Conservation (phyloP, 30 jellyfish, hydroid and myxozoan species). For the Pseudorhiza aurosa region DNA sequence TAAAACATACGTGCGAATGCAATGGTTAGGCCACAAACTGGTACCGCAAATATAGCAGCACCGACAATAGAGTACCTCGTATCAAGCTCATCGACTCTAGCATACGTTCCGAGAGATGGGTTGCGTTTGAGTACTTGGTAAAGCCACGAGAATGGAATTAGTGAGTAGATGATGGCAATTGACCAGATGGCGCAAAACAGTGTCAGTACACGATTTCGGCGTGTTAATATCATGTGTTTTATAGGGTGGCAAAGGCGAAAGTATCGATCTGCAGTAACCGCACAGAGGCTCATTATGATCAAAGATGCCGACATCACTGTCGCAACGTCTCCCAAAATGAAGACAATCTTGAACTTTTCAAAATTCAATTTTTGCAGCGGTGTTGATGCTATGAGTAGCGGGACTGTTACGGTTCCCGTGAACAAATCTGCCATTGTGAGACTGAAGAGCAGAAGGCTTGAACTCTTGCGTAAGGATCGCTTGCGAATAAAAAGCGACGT, state of each 20-base stretch:
- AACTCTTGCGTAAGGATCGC: constrained; percentile 42
- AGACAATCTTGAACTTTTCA: constrained; percentile 8
- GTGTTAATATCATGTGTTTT: constrained; percentile 13
- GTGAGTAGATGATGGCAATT: constrained; percentile 24
- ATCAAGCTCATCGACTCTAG: constrained; percentile 12
- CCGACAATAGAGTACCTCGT: constrained; percentile 43
- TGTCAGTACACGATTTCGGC: constrained; percentile 1
- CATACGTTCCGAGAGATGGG: constrained; percentile 6
- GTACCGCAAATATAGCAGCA: constrained; percentile 40
- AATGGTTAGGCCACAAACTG: constrained; percentile 28
- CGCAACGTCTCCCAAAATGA: constrained; percentile 53
- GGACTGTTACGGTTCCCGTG: constrained; percentile 72
- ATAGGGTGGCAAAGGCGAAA: constrained; percentile 57
- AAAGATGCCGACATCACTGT: constrained; percentile 54
- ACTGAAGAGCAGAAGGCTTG: constrained; percentile 52
- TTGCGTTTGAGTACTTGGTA: constrained; percentile 28
- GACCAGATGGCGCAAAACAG: constrained; percentile 43
- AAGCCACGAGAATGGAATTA: constrained; percentile 65
- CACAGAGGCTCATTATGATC: constrained; percentile 56
- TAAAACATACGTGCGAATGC: constrained; percentile 70
- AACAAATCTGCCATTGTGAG: constrained; percentile 71
- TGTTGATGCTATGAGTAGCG: constrained; percentile 29
- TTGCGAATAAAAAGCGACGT: constrained; percentile 56
- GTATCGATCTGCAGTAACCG: constrained; percentile 67
- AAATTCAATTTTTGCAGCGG: constrained; percentile 6